Evolutionary conservation across 2,113 vertebrate species (phyloP).

Genomic region (Psilopogon haemacephalus): DNA sequence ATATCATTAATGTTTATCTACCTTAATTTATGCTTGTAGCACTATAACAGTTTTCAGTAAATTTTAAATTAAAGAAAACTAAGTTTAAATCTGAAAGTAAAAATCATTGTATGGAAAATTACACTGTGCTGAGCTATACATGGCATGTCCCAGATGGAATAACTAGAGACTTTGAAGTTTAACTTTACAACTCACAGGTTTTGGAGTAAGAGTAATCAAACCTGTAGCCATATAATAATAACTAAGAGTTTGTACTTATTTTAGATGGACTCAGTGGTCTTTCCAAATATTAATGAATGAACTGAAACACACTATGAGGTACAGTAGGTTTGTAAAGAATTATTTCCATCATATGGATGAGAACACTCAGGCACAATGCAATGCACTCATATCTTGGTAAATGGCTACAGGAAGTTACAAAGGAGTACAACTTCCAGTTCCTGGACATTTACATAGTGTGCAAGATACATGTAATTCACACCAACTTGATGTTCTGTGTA

Average conservation of each 20-base stretch:
- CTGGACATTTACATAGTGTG: not conserved
- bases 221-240: not conserved
- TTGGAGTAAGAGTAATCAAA: conserved; percentile 21
- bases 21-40: conserved; percentile 69
- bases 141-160: not conserved
- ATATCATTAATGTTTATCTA: conserved; percentile 72
- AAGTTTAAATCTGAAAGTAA: conserved; percentile 68
- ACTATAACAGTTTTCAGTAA: conserved; percentile 73
- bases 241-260: conserved; percentile 2
- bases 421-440: not conserved
- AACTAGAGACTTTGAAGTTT: conserved; percentile 36
- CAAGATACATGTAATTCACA: not conserved
- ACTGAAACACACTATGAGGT: not conserved
- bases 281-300: conserved; percentile 12
- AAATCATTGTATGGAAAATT: conserved; percentile 59
- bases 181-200: conserved; percentile 19
- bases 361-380: not conserved
- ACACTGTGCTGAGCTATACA: conserved; percentile 17
- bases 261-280: not conserved
- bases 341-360: not conserved
- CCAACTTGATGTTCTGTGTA: not conserved
- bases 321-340: not conserved
- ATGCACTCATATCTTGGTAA: not conserved
- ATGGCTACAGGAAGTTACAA: not conserved
- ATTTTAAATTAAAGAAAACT: conserved; percentile 67